Percentiles rank a stretch among this genome's conserved stretches.
These are phyloP conservation scores for Trichonephila clavata DNA, from an alignment of 1,140 invertebrate species.

Conservation along the genomic window DNA sequence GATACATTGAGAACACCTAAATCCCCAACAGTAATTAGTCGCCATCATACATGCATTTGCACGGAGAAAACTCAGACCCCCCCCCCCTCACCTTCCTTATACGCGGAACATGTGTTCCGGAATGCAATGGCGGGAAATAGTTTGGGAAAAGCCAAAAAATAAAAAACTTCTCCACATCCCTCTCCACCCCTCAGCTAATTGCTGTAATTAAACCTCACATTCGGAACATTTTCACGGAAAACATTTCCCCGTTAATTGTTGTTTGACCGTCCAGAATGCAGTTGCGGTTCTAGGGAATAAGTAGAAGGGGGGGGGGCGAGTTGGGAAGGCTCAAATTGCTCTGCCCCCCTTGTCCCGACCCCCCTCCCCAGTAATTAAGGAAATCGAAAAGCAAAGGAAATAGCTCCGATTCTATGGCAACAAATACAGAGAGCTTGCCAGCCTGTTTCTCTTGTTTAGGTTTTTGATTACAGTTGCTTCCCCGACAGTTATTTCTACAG, in stretches of 20 bases:
- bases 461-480: constrained; percentile 56
- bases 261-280: constrained; percentile 65
- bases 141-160: constrained; percentile 61
- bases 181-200: constrained; percentile 53
- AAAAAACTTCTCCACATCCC: constrained; percentile 40
- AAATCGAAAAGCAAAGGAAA: constrained; percentile 59
- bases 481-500: constrained; percentile 55
- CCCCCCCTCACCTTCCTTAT: neutral
- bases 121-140: constrained; percentile 53
- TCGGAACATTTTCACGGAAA: constrained; percentile 65
- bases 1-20: constrained; percentile 41
- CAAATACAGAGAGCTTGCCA: constrained; percentile 36
- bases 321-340: constrained; percentile 50
- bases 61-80: constrained; percentile 45
- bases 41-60: constrained; percentile 75
- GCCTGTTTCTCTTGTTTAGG: constrained; percentile 45
- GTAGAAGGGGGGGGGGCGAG: neutral
- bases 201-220: constrained; percentile 73
- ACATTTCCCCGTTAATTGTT: constrained; percentile 71
- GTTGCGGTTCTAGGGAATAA: constrained; percentile 33
- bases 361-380: constrained; percentile 63
- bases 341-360: neutral
- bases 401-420: neutral
- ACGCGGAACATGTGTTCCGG: constrained; percentile 63
- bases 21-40: constrained; percentile 61